These are phyloP conservation scores for Diplazon laetatorius DNA, from an alignment of 2,888 invertebrate species.

Conservation along the genomic window DNA sequence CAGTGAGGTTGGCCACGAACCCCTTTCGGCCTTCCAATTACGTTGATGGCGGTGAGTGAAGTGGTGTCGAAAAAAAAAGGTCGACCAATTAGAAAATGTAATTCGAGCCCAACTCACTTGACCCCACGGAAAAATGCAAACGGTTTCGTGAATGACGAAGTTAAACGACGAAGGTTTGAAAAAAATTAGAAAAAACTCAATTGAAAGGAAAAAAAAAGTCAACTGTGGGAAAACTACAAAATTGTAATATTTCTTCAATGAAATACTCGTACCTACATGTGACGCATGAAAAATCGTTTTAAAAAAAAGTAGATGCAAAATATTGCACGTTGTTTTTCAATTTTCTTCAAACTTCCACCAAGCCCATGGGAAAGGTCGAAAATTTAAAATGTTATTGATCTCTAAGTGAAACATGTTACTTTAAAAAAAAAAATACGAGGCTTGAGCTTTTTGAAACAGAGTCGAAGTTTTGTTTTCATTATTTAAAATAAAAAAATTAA, in stretches of 20 bases:
- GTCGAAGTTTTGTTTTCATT: too few species aligned
- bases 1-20: slow-evolving; percentile 6
- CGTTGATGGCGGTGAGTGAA: slow-evolving; percentile 18
- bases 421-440: too few species aligned
- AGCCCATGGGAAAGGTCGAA: too few species aligned
- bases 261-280: too few species aligned
- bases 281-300: background rate
- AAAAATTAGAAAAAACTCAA: too few species aligned
- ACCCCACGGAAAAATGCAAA: slow-evolving; percentile 32
- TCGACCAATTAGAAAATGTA: slow-evolving; percentile 69
- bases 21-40: slow-evolving; percentile 69
- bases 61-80: slow-evolving; percentile 54
- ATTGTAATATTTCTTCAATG: background rate
- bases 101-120: slow-evolving; percentile 46
- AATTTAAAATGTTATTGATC: too few species aligned
- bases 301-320: background rate
- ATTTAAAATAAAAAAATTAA: too few species aligned
- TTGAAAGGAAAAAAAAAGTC: slow-evolving; percentile 23
- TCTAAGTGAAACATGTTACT: too few species aligned
- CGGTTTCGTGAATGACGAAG: slow-evolving; percentile 48
- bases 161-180: slow-evolving; percentile 4
- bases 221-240: background rate
- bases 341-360: too few species aligned
- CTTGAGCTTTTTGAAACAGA: too few species aligned
- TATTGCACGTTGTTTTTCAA: too few species aligned